Evolutionary conservation across 2,797 vertebrate species (phyloP).

Genomic region (Psittacula derbiana): DNA sequence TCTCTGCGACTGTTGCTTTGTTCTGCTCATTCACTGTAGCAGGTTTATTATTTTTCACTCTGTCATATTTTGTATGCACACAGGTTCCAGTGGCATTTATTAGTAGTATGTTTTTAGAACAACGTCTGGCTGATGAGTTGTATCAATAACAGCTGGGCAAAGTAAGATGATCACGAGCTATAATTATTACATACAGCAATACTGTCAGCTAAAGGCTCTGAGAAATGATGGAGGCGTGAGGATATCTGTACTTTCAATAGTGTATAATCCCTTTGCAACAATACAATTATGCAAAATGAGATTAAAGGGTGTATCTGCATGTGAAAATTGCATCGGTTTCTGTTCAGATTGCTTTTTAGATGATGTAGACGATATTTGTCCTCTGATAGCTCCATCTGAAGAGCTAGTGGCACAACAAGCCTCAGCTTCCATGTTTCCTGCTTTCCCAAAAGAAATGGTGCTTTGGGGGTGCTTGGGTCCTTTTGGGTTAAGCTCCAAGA

Average conservation of each 20-base stretch:
- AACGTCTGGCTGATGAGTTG: constrained; percentile 3
- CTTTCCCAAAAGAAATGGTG: neutral
- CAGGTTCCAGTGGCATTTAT: neutral
- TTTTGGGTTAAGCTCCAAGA: neutral
- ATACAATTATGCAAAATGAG: neutral
- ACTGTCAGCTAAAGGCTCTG: neutral
- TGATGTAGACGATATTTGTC: neutral
- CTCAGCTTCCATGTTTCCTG: neutral
- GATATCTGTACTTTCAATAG: neutral
- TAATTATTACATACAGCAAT: neutral
- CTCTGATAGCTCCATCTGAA: neutral
- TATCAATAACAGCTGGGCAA: constrained; percentile 14
- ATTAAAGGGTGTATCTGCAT: neutral
- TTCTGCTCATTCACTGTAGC: neutral
- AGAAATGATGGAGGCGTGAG: neutral
- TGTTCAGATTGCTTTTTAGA: neutral
- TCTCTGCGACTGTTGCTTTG: neutral
- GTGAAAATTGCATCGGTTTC: neutral
- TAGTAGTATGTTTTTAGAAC: neutral
- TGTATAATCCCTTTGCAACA: neutral
- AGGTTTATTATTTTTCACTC: constrained; percentile 13
- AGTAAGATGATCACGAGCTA: neutral
- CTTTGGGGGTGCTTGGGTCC: rapidly evolving
- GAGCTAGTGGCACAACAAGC: neutral
- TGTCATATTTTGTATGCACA: neutral